Conservation (phyloP, 2,113 vertebrate genomes). For the Terrapene triunguis region DNA sequence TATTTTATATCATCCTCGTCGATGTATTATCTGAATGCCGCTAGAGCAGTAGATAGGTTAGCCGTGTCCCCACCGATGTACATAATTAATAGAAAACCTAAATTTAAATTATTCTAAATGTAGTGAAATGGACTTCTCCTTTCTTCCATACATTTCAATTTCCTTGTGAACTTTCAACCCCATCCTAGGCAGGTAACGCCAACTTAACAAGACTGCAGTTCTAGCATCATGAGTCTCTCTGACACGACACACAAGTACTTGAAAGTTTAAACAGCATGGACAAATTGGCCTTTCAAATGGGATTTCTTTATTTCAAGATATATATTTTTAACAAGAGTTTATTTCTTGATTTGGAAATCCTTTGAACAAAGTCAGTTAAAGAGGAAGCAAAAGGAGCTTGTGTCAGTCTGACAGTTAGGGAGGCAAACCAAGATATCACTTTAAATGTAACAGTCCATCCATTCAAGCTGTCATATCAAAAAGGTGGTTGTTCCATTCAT, state of each 20-base stretch:
- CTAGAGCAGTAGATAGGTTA: not conserved
- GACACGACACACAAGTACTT: not conserved
- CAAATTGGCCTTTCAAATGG: not conserved
- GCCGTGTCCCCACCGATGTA: not conserved
- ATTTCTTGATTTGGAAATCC: slow-evolving; percentile 50
- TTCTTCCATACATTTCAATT: not conserved
- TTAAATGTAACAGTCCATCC: not conserved
- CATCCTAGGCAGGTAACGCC: not conserved
- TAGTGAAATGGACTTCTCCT: not conserved
- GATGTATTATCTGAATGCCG: not conserved
- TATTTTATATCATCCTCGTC: not conserved
- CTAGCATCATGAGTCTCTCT: not conserved
- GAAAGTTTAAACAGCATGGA: not conserved
- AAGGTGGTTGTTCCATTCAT: slow-evolving; percentile 17
- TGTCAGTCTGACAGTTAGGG: slow-evolving; percentile 20
- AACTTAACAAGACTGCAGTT: not conserved
- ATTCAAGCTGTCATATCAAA: slow-evolving; percentile 13
- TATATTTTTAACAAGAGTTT: not conserved
- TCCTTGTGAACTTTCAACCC: not conserved
- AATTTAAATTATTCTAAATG: not conserved
- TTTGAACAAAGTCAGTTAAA: slow-evolving; percentile 11
- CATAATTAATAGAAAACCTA: not conserved
- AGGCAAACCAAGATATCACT: slow-evolving; percentile 4
- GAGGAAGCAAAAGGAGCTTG: slow-evolving; percentile 46
- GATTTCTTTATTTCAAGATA: not conserved